Conservation (phyloP, 2,797 vertebrate species). For the Mus spretus region DNA sequence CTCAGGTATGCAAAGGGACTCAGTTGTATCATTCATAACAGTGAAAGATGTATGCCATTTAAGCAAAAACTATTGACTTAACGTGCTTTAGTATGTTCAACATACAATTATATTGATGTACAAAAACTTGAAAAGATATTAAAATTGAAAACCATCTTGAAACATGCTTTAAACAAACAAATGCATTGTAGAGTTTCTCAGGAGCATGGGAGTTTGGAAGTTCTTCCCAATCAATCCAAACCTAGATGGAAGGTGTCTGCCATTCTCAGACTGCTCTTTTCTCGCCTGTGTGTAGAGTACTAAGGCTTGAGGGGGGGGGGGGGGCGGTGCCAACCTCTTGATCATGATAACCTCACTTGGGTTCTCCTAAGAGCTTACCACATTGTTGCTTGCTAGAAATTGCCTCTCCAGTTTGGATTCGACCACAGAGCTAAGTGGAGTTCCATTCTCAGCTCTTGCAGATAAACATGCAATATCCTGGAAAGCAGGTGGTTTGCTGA, state of each 20-base stretch:
- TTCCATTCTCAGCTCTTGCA: neutral
- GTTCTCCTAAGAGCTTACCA: slow-evolving; percentile 12
- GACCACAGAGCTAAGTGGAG: neutral
- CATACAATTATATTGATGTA: neutral
- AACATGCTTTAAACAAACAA: neutral
- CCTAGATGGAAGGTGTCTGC: neutral
- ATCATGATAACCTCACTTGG: neutral
- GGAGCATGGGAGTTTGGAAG: slow-evolving; percentile 7
- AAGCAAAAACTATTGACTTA: neutral
- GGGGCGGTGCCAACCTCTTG: neutral
- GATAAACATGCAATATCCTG: neutral
- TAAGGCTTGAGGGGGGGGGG: neutral
- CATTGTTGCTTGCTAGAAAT: neutral
- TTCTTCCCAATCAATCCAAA: neutral
- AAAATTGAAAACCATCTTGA: neutral
- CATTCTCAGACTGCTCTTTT: neutral
- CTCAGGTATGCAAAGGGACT: neutral
- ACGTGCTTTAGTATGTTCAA: neutral
- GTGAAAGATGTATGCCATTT: neutral
- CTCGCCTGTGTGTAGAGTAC: neutral
- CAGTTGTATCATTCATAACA: neutral
- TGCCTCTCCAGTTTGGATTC: slow-evolving; percentile 13
- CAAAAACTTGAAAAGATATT: neutral
- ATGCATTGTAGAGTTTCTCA: neutral
- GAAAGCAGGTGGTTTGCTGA: slow-evolving; percentile 31